Base-by-base conservation (phyloP, 2,888 invertebrate species). In the Phragmatobia fuliginosa region DNA sequence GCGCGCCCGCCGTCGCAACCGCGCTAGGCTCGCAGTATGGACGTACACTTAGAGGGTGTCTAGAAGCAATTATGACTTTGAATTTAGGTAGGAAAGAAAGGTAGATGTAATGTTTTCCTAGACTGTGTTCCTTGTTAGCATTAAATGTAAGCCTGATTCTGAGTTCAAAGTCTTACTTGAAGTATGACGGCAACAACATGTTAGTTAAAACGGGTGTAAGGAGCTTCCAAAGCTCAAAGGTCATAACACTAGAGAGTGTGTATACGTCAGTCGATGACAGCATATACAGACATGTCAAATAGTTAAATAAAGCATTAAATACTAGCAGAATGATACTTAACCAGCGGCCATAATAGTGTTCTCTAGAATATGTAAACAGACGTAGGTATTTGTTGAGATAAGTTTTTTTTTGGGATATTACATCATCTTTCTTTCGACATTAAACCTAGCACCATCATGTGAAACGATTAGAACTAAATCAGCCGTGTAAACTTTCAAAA, bases 401-500 rank as follows among this genome's bases (percentile, higher is more conserved):
- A 6, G 28, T 56, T 16, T 56, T 28, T 56, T 56, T 56, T n/a
- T 52, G 5, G 28, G 56, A 28, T 28, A 28, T 56, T 56, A 56
- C 56, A 56, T 56, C 56, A 56, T 28, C 25, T 56, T 56, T 56
- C 56, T 56, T 28, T 56, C 56, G 28, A 56, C 28, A 28, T 56
- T 7, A 28, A 56, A 56, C 14, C 28, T 56, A 56, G 28, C 56
- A 56, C 56, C 56, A 56, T 56, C 1, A 6, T 52, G 52, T 56
- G 28, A 56, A 56, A 28, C 28, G 1, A 56, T 56, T 56, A 28
- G 16, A 28, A 28, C 52, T 25, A 52, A 52, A 52, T 52, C 52
- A 52, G 52, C 14, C 25, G 14, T 25, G 25, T 14, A 52, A 25
- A 25, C 4, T 25, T 25, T 5, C 25, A 52, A 25, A 52, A 25